These are phyloP conservation scores for Apamea sordens DNA, from an alignment of 2,888 invertebrate genomes.

Conservation along the genomic window DNA sequence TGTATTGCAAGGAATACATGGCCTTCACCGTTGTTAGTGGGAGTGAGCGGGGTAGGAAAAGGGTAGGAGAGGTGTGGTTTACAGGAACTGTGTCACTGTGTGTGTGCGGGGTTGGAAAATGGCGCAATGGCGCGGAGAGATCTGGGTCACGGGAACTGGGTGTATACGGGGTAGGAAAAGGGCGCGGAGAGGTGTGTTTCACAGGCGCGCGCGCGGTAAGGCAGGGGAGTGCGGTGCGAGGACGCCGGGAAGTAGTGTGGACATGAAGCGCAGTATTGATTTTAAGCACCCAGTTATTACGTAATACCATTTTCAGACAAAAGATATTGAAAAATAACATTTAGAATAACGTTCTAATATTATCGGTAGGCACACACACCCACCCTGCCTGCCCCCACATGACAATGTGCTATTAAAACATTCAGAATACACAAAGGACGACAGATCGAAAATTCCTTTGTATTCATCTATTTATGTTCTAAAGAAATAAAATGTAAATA, in stretches of 20 bases:
- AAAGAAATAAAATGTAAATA: neutral
- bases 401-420: neutral
- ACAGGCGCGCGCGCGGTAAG: neutral
- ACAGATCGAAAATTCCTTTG: neutral
- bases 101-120: too few species aligned
- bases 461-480: neutral
- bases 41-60: neutral
- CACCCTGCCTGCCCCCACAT: neutral
- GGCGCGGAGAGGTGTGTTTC: too few species aligned
- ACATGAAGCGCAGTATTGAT: conserved; percentile 11
- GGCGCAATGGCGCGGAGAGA: too few species aligned
- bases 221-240: neutral
- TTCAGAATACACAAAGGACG: neutral
- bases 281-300: conserved; percentile 8
- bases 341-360: neutral
- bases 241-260: neutral
- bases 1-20: neutral
- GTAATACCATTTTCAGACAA: neutral
- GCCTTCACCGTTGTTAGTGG: neutral
- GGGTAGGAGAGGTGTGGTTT: too few species aligned
- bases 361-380: too few species aligned
- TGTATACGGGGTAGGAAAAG: neutral
- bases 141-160: too few species aligned
- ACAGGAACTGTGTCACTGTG: too few species aligned
- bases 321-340: neutral